phyloP scores from a whole-genome alignment of 2,888 invertebrate genomes.

The Anticlea derivata region DNA sequence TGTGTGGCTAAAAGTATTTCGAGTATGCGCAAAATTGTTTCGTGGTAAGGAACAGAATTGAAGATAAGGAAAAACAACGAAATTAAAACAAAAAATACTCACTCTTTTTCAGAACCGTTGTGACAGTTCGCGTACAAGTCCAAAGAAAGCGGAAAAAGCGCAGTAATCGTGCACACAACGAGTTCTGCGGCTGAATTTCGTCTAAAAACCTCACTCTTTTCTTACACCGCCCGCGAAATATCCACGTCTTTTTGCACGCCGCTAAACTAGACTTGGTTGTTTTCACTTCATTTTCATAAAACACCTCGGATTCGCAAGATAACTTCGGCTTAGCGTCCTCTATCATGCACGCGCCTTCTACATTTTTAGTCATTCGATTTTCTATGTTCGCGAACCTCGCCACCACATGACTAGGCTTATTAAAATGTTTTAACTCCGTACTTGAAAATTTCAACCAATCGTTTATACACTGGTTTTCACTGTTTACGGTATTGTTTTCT shows the following conservation, averaged over 20 bases:
- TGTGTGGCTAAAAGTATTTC: too few relatives aligned
- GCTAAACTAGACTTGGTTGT: conserved; percentile 63
- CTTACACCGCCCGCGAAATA: conserved; percentile 55
- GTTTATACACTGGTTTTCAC: conserved; percentile 7
- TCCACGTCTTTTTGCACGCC: conserved; percentile 55
- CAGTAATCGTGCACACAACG: conserved; percentile 60
- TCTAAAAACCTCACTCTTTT: conserved; percentile 73
- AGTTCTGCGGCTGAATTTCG: conserved; percentile 50
- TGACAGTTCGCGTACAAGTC: conserved; percentile 60
- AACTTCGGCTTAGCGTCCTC: conserved; percentile 38
- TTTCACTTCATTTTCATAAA: conserved; percentile 56
- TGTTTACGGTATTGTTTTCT: conserved; percentile 43
- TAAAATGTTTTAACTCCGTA: conserved; percentile 57
- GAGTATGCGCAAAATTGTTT: neutral
- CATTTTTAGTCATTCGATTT: conserved; percentile 57
- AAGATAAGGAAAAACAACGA: conserved; percentile 29
- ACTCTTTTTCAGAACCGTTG: conserved; percentile 61
- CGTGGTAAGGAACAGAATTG: neutral
- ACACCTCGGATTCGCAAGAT: conserved; percentile 41
- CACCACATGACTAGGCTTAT: conserved; percentile 41
- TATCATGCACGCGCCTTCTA: conserved; percentile 43
- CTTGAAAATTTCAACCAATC: conserved; percentile 35
- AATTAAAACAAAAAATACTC: conserved; percentile 43
- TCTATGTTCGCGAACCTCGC: conserved; percentile 46
- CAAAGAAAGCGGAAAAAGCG: conserved; percentile 63